Evolutionary conservation across 2,888 invertebrate species (phyloP), one percentile per base, ranked within the genome.

Genomic region (Cryptus viduatorius): DNA sequence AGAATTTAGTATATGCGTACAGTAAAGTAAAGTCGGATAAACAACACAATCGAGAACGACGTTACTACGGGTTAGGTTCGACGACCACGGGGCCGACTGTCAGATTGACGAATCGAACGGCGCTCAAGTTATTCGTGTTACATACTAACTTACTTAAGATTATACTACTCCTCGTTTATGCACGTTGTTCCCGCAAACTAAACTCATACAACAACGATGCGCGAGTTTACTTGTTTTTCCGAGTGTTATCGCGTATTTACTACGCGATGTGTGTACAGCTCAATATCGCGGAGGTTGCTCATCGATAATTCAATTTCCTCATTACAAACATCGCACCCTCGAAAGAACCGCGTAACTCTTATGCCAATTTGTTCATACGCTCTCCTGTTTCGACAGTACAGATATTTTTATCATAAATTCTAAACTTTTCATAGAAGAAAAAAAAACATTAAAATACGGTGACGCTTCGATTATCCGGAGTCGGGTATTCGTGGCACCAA

Each of bases 51-150:
- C 59, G 42, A 42, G 50, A 24, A 19, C 31, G 65, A 61, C 78
- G 79, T 67, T 64, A 81, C 50, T 69, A 59, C 79, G 77, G 76
- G 67, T 77, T 85, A 80, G 77, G 85, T 85, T 82, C 85, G 82
- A 72, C 80, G 85, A 77, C 80, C 85, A 82, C 71, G 64, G 42
- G 79, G 71, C 71, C 73, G 80, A 82, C 86, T 89, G 90, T 89
- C 90, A 90, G 86, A 87, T 86, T 90, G 90, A 90, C 90, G 89
- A 86, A 83, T 84, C 83, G 84, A 88, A 86, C 86, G 86, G 80
- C 86, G 87, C 87, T 67, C 84, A 86, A 87, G 85, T 79, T 64
- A 65, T 86, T 84, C 87, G 65, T 10, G 42, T 16, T 65, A 16
- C 42, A 42, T 10, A 4, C 65, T n/a, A 8, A 48, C 10, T 48